Percentiles rank a stretch among this genome's conserved stretches.
These are phyloP conservation scores for Heliothis peltigera DNA, from an alignment of 2,888 invertebrate genomes.

Conservation along the genomic window DNA sequence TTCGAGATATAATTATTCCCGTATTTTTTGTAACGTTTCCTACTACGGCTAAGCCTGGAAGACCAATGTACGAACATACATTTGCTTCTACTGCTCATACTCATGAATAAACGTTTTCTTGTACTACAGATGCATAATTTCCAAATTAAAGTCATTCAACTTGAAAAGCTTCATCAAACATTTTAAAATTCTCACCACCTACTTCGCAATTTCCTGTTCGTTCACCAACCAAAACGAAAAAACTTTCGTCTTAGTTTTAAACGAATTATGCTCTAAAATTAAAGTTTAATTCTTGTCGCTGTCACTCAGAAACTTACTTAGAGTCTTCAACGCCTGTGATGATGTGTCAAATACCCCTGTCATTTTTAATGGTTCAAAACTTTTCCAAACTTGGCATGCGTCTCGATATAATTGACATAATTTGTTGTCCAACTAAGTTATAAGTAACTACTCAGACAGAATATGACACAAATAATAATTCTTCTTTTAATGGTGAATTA, in stretches of 20 bases:
- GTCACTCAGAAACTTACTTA: conserved; percentile 6
- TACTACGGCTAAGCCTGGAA: too few species aligned
- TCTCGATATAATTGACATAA: conserved; percentile 1
- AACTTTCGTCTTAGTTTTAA: conserved; percentile 1
- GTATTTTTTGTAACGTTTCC: too few species aligned
- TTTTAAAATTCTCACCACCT: background rate
- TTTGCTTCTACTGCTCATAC: too few species aligned
- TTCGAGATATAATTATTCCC: too few species aligned
- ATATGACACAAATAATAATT: background rate
- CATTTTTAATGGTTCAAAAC: conserved; percentile 6
- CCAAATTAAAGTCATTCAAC: too few species aligned
- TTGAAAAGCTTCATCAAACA: background rate
- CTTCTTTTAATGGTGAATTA: background rate
- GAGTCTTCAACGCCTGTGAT: background rate
- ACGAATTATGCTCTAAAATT: conserved; percentile 13
- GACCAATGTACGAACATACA: too few species aligned
- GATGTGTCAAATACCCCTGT: conserved; percentile 7
- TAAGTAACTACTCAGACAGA: conserved; percentile 23
- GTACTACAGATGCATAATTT: too few species aligned
- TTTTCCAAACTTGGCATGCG: conserved; percentile 7
- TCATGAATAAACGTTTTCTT: too few species aligned
- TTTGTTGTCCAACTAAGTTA: conserved; percentile 18
- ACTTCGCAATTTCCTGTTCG: conserved; percentile 1
- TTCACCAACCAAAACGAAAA: conserved; percentile 12
- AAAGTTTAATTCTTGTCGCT: conserved; percentile 14